Base-by-base conservation (phyloP, 2,888 invertebrate genomes). In the Isoperla grammatica region DNA sequence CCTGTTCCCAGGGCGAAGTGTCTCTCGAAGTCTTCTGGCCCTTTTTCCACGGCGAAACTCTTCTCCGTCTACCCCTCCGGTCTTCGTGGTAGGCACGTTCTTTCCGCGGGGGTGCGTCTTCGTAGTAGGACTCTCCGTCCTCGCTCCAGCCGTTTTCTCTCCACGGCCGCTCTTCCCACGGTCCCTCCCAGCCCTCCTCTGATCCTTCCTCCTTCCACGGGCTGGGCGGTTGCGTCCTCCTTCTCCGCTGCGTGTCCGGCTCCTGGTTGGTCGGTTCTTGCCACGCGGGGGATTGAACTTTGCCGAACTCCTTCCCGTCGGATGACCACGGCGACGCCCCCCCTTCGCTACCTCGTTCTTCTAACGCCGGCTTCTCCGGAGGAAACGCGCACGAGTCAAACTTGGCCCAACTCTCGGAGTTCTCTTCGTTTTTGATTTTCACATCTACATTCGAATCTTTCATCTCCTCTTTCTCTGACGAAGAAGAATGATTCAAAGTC, bases 1-100 rank as follows among this genome's bases (percentile, higher is more conserved):
- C 90, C 64, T 87, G 87, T 63, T 90, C 88, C 90, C 90, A 90
- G 1, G 88, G 87, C 49, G 90, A 87, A 19, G 85, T 83, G 71
- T 90, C 90, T 0, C 89, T 78, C 0, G 87, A 85, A 1, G 86
- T 19, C 45, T 54, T 82, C 72, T 84, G 84, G 15, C 80, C 81
- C 73, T 77, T 66, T 22, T 61, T 58, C 57, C 60, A 60, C 15
- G 73, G 70, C 1, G 69, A 69, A 1, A 73, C 72, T 20, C 72
- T 68, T 12, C 71, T 65, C 56, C 73, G 68, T 42, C 71, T 65
- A 11, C 69, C 54, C 65, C 65, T 65, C 23, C 67, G 58, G 48
- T 66, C 68, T 12, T 64, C 64, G 56, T 67, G 67, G 22, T 61
- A 61, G 15, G 49, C 55, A 29, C 62, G 56, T 22, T 64, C 62